Conservation (phyloP, 2,113 vertebrate genomes). For the Perccottus glenii region DNA sequence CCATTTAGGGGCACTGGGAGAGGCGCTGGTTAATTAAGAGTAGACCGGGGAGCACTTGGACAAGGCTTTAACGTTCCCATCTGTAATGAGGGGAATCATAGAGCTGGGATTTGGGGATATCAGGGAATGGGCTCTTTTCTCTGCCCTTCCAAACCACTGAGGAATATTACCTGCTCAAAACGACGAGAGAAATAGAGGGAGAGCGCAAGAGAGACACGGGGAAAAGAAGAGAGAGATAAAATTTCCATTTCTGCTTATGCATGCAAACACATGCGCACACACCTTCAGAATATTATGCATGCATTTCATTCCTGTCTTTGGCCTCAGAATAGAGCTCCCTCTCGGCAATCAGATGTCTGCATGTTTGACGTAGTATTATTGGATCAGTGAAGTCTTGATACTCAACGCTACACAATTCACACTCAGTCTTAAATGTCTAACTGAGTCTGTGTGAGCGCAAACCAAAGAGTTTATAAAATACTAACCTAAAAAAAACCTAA, state of each 20-base stretch:
- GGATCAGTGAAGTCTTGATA: conserved; percentile 51
- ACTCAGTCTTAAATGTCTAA: conserved; percentile 9
- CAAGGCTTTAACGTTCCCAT: conserved; percentile 65
- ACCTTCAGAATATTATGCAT: conserved; percentile 66
- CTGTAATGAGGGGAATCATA: conserved; percentile 82
- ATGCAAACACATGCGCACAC: conserved; percentile 66
- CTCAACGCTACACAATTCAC: conserved; percentile 39
- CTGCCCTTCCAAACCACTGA: conserved; percentile 51
- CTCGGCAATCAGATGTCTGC: conserved; percentile 59
- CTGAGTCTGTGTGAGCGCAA: no score
- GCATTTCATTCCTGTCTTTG: conserved; percentile 55
- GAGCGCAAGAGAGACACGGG: conserved; percentile 33
- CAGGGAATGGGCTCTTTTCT: conserved; percentile 65
- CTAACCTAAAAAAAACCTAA: no score
- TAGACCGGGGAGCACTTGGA: conserved; percentile 77
- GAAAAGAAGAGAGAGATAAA: conserved; percentile 34
- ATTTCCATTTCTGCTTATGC: conserved; percentile 75
- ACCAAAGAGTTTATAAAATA: no score
- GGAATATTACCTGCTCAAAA: conserved; percentile 69
- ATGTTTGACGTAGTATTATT: conserved; percentile 56
- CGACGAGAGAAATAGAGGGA: conserved; percentile 11
- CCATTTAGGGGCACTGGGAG: conserved; percentile 62
- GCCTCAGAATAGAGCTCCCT: conserved; percentile 70
- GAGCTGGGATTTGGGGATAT: conserved; percentile 79
- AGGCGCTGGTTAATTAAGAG: conserved; percentile 72